Evolutionary conservation across 2,888 invertebrate species (phyloP).

Genomic region (Crossocerus cetratus): DNA sequence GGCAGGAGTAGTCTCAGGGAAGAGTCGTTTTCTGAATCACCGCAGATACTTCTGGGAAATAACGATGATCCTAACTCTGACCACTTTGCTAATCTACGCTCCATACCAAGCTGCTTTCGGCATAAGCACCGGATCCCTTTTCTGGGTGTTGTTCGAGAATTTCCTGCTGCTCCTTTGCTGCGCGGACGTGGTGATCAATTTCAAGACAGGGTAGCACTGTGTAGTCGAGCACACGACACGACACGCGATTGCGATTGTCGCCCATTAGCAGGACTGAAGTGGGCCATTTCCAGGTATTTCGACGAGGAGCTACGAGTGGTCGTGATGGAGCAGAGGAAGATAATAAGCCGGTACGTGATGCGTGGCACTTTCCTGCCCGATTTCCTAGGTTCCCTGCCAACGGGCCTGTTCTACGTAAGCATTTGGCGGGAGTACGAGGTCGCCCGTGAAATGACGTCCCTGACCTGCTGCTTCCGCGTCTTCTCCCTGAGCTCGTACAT

Average conservation of each 20-base stretch:
- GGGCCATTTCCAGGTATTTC: slow-evolving; percentile 61
- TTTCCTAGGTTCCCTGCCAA: slow-evolving; percentile 68
- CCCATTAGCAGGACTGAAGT: no score
- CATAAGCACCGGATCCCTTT: slow-evolving; percentile 34
- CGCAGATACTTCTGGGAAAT: slow-evolving; percentile 72
- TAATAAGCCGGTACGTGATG: slow-evolving; percentile 60
- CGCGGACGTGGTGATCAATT: slow-evolving; percentile 71
- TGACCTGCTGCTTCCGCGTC: slow-evolving; percentile 63
- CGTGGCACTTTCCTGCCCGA: slow-evolving; percentile 64
- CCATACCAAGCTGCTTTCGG: slow-evolving; percentile 72
- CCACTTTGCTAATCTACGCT: slow-evolving; percentile 61
- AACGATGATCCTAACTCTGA: slow-evolving; percentile 68
- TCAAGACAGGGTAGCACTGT: slow-evolving; percentile 69
- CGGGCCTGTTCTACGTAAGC: slow-evolving; percentile 65
- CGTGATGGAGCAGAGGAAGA: slow-evolving; percentile 58
- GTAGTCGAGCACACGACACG: no score
- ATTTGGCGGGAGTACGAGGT: slow-evolving; percentile 56
- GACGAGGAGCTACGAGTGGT: slow-evolving; percentile 62
- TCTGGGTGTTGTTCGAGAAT: slow-evolving; percentile 66
- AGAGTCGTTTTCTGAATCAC: slow-evolving; percentile 21
- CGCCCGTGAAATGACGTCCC: slow-evolving; percentile 59
- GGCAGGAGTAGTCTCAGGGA: background rate
- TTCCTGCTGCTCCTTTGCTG: slow-evolving; percentile 63
- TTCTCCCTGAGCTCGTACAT: slow-evolving; percentile 62
- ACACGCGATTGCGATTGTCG: no score